Evolutionary conservation across 2,797 vertebrate species (phyloP).

Genomic region (Sebastolobus alascanus): DNA sequence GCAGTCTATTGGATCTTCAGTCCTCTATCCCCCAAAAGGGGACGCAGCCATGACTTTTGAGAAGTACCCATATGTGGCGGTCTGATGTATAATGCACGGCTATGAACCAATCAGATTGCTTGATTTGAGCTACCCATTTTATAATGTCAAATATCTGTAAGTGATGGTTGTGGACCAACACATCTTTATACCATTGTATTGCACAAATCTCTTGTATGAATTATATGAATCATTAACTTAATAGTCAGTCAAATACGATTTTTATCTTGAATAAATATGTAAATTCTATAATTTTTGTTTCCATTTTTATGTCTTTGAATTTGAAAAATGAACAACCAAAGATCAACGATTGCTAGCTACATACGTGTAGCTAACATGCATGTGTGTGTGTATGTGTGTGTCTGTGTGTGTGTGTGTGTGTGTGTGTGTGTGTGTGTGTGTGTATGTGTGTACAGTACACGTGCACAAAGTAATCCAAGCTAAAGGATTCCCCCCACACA

Average conservation of each 20-base stretch:
- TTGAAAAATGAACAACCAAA: background rate
- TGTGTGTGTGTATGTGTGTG: background rate
- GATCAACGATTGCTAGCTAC: background rate
- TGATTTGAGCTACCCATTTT: too few relatives aligned
- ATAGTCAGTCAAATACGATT: background rate
- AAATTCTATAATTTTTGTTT: background rate
- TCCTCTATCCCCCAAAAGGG: too few relatives aligned
- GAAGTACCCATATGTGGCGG: too few relatives aligned
- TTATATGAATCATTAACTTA: background rate
- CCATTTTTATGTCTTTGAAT: background rate
- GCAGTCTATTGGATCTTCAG: too few relatives aligned
- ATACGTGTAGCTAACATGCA: background rate
- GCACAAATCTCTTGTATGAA: background rate
- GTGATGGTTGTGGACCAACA: background rate
- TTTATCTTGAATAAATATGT: background rate
- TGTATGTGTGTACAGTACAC: background rate
- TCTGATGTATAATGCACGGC: too few relatives aligned
- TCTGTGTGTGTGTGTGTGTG: background rate
- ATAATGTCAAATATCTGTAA: background rate
- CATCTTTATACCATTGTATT: background rate
- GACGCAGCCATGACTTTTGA: too few relatives aligned
- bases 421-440: slow-evolving; percentile 2
- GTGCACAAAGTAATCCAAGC: slow-evolving; percentile 44
- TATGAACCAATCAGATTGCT: too few relatives aligned
- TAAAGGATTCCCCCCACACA: slow-evolving; percentile 8